phyloP scores from a whole-genome alignment of 2,888 invertebrate genomes.

The Ectemnius continuus region DNA sequence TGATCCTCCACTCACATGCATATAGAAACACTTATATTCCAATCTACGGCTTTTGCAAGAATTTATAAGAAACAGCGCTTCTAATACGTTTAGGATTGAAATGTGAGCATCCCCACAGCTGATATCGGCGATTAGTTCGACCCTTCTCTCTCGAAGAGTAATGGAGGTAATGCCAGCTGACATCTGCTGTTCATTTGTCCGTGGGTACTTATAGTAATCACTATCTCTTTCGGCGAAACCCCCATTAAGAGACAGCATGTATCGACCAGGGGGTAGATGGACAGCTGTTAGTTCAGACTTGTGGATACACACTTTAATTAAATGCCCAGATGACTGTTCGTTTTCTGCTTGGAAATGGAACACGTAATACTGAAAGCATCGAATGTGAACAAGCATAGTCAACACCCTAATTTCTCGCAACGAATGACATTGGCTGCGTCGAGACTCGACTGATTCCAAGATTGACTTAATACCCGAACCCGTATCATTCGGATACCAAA shows the following conservation, averaged over 20 bases:
- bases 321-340: slow-evolving; percentile 18
- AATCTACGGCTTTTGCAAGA: slow-evolving; percentile 19
- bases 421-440: too few relatives aligned
- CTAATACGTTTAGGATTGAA: too few relatives aligned
- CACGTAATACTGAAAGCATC: not conserved
- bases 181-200: slow-evolving; percentile 2
- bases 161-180: not conserved
- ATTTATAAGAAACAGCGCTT: not conserved
- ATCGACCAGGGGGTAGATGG: not conserved
- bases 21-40: not conserved
- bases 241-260: too few relatives aligned
- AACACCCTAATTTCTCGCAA: too few relatives aligned
- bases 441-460: not conserved
- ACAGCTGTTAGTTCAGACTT: not conserved
- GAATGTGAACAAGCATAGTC: too few relatives aligned
- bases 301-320: slow-evolving; percentile 22
- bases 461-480: too few relatives aligned
- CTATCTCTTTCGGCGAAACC: too few relatives aligned
- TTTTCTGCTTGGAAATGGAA: not conserved
- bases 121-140: not conserved
- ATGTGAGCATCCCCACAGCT: too few relatives aligned
- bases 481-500: slow-evolving; percentile 23
- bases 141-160: not conserved
- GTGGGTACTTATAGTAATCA: not conserved
- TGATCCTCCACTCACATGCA: slow-evolving; percentile 6